phyloP scores from a whole-genome alignment of 2,797 vertebrate species.

The Atherinosoma microstoma region DNA sequence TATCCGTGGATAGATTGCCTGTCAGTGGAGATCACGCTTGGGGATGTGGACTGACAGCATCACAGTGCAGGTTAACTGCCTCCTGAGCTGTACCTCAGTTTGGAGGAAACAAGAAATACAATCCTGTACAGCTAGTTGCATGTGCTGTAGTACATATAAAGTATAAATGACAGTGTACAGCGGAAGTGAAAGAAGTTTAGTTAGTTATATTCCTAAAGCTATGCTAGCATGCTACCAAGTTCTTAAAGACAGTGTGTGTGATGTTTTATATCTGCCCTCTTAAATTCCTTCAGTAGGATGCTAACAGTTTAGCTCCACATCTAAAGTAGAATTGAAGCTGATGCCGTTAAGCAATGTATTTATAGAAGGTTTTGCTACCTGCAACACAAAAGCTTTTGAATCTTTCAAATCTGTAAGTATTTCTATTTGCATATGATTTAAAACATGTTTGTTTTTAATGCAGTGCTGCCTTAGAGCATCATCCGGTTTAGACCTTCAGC shows the following conservation, averaged over 20 bases:
- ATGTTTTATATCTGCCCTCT: not conserved
- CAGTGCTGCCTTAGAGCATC: too few species aligned
- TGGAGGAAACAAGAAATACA: slow-evolving; percentile 29
- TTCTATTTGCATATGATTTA: too few species aligned
- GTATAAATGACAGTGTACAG: not conserved
- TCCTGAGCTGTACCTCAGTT: slow-evolving; percentile 39
- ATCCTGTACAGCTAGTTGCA: not conserved
- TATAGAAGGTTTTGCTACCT: not conserved
- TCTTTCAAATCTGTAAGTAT: too few species aligned
- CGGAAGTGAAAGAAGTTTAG: not conserved
- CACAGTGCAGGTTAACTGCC: slow-evolving; percentile 27
- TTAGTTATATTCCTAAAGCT: not conserved
- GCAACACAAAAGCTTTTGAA: not conserved
- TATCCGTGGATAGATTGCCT: slow-evolving; percentile 47
- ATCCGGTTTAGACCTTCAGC: too few species aligned
- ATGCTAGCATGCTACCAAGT: not conserved
- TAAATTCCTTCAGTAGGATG: not conserved
- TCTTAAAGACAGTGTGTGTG: not conserved
- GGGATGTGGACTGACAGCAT: slow-evolving; percentile 27
- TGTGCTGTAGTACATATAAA: not conserved
- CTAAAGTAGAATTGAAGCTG: not conserved
- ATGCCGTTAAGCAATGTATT: not conserved
- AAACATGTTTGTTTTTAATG: too few species aligned
- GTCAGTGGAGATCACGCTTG: slow-evolving; percentile 49
- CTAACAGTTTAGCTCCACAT: not conserved